These are phyloP conservation scores for Syrmaticus mikado DNA, from an alignment of 2,113 vertebrate genomes.

Conservation along the genomic window DNA sequence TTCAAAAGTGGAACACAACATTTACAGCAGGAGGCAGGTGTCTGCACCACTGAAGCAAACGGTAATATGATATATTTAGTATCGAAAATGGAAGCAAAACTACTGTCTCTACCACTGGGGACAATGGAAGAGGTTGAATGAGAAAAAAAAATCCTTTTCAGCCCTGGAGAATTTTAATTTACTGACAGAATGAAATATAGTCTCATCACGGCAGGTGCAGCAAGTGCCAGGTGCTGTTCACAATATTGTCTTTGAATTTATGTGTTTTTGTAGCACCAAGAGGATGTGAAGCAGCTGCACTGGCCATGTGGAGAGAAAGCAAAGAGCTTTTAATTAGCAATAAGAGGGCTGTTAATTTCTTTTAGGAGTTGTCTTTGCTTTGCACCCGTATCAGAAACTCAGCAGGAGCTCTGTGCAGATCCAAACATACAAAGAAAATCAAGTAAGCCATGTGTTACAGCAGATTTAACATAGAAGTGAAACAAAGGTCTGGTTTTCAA, in stretches of 20 bases:
- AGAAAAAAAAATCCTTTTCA: constrained; percentile 73
- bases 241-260: constrained; percentile 91
- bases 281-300: constrained; percentile 87
- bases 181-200: constrained; percentile 92
- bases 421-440: constrained; percentile 57
- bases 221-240: constrained; percentile 88
- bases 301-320: constrained; percentile 89
- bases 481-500: constrained; percentile 20
- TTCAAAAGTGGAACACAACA: constrained; percentile 80
- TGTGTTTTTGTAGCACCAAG: constrained; percentile 82
- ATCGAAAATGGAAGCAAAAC: constrained; percentile 85
- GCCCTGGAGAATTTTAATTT: constrained; percentile 89
- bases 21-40: constrained; percentile 88
- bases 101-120: constrained; percentile 81
- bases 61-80: constrained; percentile 89
- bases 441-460: constrained; percentile 49
- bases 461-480: constrained; percentile 47
- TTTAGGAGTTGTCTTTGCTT: constrained; percentile 71
- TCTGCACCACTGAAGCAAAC: constrained; percentile 87
- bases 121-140: constrained; percentile 78
- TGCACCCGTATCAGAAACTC: constrained; percentile 75
- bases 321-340: constrained; percentile 98
- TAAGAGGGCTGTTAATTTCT: constrained; percentile 91
- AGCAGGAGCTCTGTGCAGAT: constrained; percentile 69
- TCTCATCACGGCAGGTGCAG: constrained; percentile 84